Evolutionary conservation across 2,888 invertebrate species (phyloP).

Genomic region (Hedychridium roseum): DNA sequence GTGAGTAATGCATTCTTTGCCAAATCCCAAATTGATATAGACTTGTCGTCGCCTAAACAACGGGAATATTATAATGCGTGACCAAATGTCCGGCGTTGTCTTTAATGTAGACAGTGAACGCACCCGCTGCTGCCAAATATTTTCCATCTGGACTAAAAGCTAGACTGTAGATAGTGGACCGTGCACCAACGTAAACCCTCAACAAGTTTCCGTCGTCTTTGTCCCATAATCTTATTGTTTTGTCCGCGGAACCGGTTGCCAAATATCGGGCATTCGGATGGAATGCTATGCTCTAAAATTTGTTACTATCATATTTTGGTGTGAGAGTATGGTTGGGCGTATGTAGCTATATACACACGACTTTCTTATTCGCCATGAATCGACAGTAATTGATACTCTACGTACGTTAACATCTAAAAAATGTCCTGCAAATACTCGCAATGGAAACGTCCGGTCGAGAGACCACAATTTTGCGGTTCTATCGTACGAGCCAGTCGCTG

Average conservation of each 20-base stretch:
- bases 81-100: background rate
- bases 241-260: slow-evolving; percentile 91
- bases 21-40: slow-evolving; percentile 58
- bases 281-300: slow-evolving; percentile 81
- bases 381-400: too few species aligned
- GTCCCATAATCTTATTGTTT: slow-evolving; percentile 87
- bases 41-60: slow-evolving; percentile 55
- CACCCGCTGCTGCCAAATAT: slow-evolving; percentile 85
- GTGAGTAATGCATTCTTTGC: slow-evolving; percentile 55
- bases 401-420: slow-evolving; percentile 86
- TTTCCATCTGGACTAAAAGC: slow-evolving; percentile 88
- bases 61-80: background rate
- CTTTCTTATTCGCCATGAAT: too few species aligned
- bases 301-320: too few species aligned
- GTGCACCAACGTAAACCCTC: slow-evolving; percentile 81
- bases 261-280: slow-evolving; percentile 92
- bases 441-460: slow-evolving; percentile 80
- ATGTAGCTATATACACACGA: too few species aligned
- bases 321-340: too few species aligned
- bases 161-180: slow-evolving; percentile 77
- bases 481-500: slow-evolving; percentile 84
- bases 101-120: slow-evolving; percentile 19
- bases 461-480: slow-evolving; percentile 84
- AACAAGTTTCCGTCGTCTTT: slow-evolving; percentile 83
- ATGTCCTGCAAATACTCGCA: slow-evolving; percentile 89